Conservation (phyloP, 2,888 invertebrate species). For the Aphodius sticticus region DNA sequence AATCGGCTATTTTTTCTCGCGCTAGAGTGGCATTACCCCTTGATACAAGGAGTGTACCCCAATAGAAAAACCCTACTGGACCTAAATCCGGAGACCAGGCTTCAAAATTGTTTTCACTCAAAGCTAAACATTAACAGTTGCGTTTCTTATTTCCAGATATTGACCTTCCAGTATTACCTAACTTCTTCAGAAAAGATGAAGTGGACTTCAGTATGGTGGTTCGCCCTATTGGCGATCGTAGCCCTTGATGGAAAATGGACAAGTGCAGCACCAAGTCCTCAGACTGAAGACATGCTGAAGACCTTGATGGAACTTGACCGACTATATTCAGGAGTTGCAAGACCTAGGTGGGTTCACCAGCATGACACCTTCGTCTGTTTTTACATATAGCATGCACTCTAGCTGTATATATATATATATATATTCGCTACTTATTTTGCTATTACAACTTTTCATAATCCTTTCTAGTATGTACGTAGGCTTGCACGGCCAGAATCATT, state of each 20-base stretch:
- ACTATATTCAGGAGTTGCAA: slow-evolving; percentile 48
- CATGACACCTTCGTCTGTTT: neutral
- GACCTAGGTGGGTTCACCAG: slow-evolving; percentile 46
- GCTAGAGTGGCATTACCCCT: no score
- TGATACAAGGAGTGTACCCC: no score
- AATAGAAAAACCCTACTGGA: no score
- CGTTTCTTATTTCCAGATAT: neutral
- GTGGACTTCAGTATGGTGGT: slow-evolving; percentile 52
- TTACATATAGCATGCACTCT: neutral
- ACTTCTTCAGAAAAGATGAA: slow-evolving; percentile 46
- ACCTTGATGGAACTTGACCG: slow-evolving; percentile 47
- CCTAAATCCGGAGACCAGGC: no score
- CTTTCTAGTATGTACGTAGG: no score
- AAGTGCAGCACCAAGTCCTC: slow-evolving; percentile 45
- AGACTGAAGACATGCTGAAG: slow-evolving; percentile 48
- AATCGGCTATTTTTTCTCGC: no score
- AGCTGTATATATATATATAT: no score
- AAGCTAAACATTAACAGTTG: no score
- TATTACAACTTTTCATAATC: no score
- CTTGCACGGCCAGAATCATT: no score
- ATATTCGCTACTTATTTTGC: no score
- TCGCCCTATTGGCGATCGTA: slow-evolving; percentile 48
- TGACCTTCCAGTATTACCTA: neutral
- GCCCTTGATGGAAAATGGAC: slow-evolving; percentile 41
- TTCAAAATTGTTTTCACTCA: no score